Conservation (phyloP, 2,113 vertebrate species). For the Tympanuchus pallidicinctus region DNA sequence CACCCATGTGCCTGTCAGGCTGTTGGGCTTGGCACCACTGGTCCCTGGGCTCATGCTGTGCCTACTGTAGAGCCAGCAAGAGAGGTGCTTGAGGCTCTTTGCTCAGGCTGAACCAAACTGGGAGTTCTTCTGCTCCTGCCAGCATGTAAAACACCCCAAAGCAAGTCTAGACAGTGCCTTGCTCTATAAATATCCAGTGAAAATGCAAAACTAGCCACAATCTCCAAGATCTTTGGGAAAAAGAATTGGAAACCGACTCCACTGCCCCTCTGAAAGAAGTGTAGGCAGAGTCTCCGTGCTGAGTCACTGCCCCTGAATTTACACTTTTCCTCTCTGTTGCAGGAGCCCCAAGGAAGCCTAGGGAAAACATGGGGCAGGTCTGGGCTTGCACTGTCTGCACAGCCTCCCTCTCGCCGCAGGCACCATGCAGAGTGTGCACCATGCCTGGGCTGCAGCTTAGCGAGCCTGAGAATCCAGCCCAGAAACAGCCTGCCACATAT, state of each 20-base stretch:
- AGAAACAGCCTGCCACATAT: neutral
- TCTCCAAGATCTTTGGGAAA: neutral
- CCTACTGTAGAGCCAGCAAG: neutral
- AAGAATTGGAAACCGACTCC: neutral
- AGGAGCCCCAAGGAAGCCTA: neutral
- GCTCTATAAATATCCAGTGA: slow-evolving; percentile 20
- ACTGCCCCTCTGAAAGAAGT: neutral
- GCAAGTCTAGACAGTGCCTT: neutral
- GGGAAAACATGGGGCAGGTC: neutral
- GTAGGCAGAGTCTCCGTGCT: neutral
- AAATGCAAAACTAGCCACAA: neutral
- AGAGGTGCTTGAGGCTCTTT: neutral
- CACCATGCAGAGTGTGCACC: neutral
- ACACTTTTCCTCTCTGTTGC: neutral
- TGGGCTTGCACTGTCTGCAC: neutral
- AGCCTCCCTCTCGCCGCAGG: neutral
- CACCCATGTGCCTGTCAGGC: neutral
- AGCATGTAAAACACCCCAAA: neutral
- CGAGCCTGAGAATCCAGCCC: neutral
- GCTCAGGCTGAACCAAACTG: neutral
- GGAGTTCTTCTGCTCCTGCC: neutral
- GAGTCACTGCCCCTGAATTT: neutral
- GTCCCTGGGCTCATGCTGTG: neutral
- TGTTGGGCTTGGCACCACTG: neutral
- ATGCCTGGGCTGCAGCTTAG: neutral